Conservation (phyloP, 2,113 vertebrate species). For the Cinclus mexicanus region DNA sequence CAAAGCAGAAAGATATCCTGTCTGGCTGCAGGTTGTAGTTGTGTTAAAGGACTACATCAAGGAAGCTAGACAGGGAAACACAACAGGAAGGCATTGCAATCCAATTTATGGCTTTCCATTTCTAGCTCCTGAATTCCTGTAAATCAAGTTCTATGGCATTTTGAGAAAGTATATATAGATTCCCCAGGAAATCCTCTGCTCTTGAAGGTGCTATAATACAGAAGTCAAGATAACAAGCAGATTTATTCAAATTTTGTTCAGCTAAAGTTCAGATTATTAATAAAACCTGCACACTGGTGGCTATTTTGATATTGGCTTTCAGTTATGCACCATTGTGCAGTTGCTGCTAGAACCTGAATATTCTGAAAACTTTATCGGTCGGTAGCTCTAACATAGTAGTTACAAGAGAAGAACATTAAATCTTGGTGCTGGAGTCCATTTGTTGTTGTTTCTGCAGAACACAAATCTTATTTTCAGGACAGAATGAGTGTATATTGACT, state of each 20-base stretch:
- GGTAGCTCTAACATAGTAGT: background rate
- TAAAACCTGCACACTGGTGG: background rate
- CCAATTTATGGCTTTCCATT: background rate
- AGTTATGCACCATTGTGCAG: background rate
- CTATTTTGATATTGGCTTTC: background rate
- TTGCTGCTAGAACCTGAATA: background rate
- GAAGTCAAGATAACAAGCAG: background rate
- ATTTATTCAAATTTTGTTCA: background rate
- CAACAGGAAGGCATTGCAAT: background rate
- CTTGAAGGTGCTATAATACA: background rate
- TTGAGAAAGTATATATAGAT: background rate
- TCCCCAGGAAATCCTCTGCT: background rate
- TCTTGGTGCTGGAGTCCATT: background rate
- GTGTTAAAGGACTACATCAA: fast-evolving
- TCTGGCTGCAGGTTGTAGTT: background rate
- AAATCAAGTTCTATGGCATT: background rate
- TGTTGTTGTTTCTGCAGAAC: background rate
- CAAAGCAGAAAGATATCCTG: background rate
- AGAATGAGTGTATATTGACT: background rate
- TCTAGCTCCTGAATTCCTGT: background rate
- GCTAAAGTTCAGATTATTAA: background rate
- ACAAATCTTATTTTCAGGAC: background rate
- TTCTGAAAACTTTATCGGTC: background rate
- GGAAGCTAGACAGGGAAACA: background rate
- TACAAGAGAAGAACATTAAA: background rate